These are phyloP conservation scores for Drosophila meridiana DNA, from an alignment of 2,888 invertebrate species.

Conservation along the genomic window DNA sequence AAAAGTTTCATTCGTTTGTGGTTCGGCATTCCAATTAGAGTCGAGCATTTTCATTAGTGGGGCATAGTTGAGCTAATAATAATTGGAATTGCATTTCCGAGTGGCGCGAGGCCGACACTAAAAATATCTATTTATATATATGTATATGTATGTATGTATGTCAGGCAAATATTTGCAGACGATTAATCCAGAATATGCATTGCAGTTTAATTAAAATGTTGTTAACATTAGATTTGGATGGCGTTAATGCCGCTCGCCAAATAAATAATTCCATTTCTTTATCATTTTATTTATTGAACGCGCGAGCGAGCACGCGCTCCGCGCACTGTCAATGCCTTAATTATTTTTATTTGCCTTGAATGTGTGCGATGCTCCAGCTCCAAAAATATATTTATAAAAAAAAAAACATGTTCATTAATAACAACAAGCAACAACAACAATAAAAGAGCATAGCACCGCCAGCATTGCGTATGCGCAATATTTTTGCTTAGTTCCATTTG, in stretches of 20 bases:
- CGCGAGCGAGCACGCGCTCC: constrained; percentile 8
- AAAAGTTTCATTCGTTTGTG: constrained; percentile 9
- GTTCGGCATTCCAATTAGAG: constrained; percentile 2
- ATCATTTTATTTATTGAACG: constrained; percentile 63
- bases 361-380: constrained; percentile 8
- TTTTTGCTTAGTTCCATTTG: constrained; percentile 58
- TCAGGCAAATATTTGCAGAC: constrained; percentile 54
- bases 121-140: constrained; percentile 14
- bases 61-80: constrained; percentile 8
- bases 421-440: constrained; percentile 40
- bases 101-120: constrained; percentile 18
- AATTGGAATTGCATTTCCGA: constrained; percentile 8
- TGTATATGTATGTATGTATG: constrained; percentile 25
- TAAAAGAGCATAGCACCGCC: constrained; percentile 17
- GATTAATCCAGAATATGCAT: constrained; percentile 51
- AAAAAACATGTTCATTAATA: constrained; percentile 29
- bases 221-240: constrained; percentile 78
- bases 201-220: constrained; percentile 73
- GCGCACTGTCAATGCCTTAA: constrained; percentile 51
- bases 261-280: constrained; percentile 68
- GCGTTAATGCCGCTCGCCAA: constrained; percentile 63
- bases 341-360: constrained; percentile 64
- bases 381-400: neutral
- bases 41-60: neutral
- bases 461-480: constrained; percentile 38